These are phyloP conservation scores for Propsilocerus akamusi DNA, from an alignment of 1,140 invertebrate genomes.

Conservation along the genomic window DNA sequence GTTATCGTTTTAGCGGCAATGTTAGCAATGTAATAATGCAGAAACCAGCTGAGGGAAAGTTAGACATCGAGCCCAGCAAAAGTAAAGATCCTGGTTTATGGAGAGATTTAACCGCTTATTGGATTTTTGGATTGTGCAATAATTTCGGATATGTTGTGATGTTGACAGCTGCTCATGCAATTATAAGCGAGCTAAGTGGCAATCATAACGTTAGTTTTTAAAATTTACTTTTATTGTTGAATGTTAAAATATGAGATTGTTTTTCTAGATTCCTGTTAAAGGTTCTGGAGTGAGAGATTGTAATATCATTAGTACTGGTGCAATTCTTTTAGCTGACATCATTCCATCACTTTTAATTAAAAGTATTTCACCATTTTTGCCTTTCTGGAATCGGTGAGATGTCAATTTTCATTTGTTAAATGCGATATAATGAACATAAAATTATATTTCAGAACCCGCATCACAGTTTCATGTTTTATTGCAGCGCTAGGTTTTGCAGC, in stretches of 20 bases:
- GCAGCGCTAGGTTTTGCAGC: slow-evolving; percentile 33
- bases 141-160: slow-evolving; percentile 83
- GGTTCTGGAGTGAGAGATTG: slow-evolving; percentile 28
- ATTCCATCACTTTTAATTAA: slow-evolving; percentile 54
- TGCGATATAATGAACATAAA: too few species aligned
- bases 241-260: not conserved
- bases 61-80: too few species aligned
- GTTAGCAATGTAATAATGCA: too few species aligned
- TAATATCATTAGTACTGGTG: slow-evolving; percentile 59
- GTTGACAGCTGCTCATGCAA: slow-evolving; percentile 71
- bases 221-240: not conserved
- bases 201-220: slow-evolving; percentile 4
- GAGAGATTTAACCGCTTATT: slow-evolving; percentile 37
- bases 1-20: too few species aligned
- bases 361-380: slow-evolving; percentile 52
- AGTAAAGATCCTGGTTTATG: too few species aligned
- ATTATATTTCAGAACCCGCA: not conserved
- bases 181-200: slow-evolving; percentile 28
- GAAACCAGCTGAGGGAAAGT: too few species aligned
- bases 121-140: slow-evolving; percentile 73
- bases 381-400: slow-evolving; percentile 15
- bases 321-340: slow-evolving; percentile 67
- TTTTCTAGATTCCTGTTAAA: slow-evolving; percentile 6
- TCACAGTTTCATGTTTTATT: not conserved
- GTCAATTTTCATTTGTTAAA: not conserved